Conservation (phyloP, 2,888 invertebrate species). For the Drosophila incognita region DNA sequence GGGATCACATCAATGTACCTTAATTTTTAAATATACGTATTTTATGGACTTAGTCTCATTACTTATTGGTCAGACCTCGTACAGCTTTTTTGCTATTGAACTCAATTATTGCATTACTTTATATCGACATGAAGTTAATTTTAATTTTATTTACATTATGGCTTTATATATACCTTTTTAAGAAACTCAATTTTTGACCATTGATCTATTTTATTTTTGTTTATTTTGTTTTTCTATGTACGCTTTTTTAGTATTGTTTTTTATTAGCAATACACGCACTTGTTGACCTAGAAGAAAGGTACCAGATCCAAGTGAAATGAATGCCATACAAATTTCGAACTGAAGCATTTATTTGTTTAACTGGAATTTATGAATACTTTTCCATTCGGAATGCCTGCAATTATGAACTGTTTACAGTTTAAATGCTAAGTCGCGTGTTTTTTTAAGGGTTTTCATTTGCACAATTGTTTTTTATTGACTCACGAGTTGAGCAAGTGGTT, state of each 20-base stretch:
- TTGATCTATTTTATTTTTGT: background rate
- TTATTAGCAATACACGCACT: background rate
- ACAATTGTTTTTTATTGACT: constrained; percentile 36
- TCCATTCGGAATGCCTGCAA: background rate
- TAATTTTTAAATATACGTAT: too few species aligned
- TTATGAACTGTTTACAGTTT: constrained; percentile 12
- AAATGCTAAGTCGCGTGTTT: background rate
- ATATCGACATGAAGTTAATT: background rate
- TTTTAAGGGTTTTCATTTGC: constrained; percentile 26
- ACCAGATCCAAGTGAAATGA: background rate
- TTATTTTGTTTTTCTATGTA: too few species aligned
- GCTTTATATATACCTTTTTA: background rate
- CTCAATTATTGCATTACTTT: background rate
- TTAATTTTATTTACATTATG: background rate
- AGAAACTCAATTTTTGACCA: background rate
- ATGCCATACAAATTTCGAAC: background rate
- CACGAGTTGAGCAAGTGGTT: constrained; percentile 12
- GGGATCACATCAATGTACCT: too few species aligned
- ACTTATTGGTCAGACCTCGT: too few species aligned
- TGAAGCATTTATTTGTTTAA: background rate
- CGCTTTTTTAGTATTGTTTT: background rate
- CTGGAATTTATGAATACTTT: background rate
- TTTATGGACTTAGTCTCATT: too few species aligned
- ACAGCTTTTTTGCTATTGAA: too few species aligned
- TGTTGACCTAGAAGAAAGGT: background rate